Evolutionary conservation across 2,797 vertebrate genomes (phyloP).

Genomic region (Tenualosa thibaudeaui): DNA sequence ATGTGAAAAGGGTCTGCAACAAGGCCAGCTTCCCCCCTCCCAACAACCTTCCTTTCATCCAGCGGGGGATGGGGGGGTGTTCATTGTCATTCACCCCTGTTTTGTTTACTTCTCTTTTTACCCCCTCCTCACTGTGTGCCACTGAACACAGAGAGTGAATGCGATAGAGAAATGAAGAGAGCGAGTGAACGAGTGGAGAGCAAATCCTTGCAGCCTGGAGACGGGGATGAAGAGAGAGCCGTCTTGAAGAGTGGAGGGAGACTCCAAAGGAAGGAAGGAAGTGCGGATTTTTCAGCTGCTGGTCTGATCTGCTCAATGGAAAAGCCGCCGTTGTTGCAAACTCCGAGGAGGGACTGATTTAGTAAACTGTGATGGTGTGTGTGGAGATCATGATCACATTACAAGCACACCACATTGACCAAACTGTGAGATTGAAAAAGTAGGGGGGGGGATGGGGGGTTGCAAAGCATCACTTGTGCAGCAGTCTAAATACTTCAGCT

Average conservation of each 20-base stretch:
- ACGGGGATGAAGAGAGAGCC: neutral
- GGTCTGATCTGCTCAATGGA: neutral
- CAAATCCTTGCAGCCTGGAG: neutral
- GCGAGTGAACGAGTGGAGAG: neutral
- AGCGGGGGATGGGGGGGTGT: neutral
- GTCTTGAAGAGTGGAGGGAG: neutral
- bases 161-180: neutral
- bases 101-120: neutral
- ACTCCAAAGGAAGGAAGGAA: neutral
- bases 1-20: neutral
- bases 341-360: neutral
- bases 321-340: neutral
- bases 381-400: neutral
- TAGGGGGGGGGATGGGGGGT: no score
- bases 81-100: neutral
- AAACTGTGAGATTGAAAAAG: neutral
- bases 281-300: neutral
- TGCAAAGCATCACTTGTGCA: neutral
- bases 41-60: neutral
- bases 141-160: neutral
- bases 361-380: neutral
- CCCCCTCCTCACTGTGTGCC: neutral
- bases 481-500: neutral
- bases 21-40: neutral
- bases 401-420: neutral